These are phyloP conservation scores for Athalia circularis DNA, from an alignment of 2,888 invertebrate species.

Conservation along the genomic window DNA sequence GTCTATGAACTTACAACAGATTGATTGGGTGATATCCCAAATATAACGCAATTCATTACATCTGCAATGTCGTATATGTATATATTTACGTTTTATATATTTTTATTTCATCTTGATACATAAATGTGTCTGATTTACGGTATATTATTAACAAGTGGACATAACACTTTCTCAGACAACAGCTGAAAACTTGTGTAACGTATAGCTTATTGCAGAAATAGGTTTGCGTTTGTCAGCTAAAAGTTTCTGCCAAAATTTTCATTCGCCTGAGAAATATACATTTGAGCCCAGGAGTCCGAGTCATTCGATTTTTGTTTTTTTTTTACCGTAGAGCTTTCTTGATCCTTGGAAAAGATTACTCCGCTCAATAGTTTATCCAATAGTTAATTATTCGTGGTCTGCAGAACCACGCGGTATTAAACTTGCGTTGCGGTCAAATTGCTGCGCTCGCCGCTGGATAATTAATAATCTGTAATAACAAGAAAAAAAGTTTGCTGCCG, in stretches of 20 bases:
- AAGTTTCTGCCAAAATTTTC: conserved; percentile 26
- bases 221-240: conserved; percentile 29
- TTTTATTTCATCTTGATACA: background rate
- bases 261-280: conserved; percentile 15
- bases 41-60: no score
- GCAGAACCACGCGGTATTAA: background rate
- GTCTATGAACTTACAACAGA: no score
- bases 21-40: no score
- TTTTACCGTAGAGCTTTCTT: no score
- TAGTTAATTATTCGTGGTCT: no score
- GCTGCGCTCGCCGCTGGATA: background rate
- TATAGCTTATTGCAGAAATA: conserved; percentile 36
- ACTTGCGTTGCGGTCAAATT: background rate
- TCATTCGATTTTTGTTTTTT: background rate
- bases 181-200: conserved; percentile 29
- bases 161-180: conserved; percentile 31
- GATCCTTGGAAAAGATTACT: background rate
- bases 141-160: conserved; percentile 27
- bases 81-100: background rate
- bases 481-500: background rate
- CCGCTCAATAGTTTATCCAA: background rate
- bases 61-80: background rate
- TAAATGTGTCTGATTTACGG: background rate
- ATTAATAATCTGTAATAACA: conserved; percentile 9
- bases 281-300: background rate